phyloP scores from a whole-genome alignment of 2,113 vertebrate genomes.

The Holacanthus passer region DNA sequence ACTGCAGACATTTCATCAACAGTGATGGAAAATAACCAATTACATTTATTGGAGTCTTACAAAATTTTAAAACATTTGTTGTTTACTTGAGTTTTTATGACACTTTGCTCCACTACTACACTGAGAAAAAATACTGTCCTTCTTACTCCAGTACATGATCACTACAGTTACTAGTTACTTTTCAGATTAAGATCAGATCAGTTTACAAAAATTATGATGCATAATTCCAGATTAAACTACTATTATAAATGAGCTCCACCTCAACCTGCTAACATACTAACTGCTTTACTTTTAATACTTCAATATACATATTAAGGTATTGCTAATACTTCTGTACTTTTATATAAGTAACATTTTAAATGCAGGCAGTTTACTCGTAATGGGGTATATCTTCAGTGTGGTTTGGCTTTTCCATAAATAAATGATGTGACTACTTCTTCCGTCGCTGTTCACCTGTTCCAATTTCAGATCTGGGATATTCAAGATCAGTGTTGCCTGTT shows the following conservation, averaged over 20 bases:
- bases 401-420: neutral
- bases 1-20: neutral
- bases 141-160: too few species aligned
- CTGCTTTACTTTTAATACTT: neutral
- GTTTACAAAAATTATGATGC: neutral
- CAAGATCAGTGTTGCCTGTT: conserved; percentile 84
- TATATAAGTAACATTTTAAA: neutral
- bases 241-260: too few species aligned
- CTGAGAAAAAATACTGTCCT: too few species aligned
- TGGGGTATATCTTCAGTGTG: neutral
- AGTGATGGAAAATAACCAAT: too few species aligned
- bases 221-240: neutral
- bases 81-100: too few species aligned
- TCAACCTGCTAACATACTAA: too few species aligned
- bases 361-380: too few species aligned
- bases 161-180: neutral
- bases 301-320: neutral
- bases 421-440: neutral
- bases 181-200: neutral
- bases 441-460: conserved; percentile 1
- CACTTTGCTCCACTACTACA: too few species aligned
- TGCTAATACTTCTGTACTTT: neutral
- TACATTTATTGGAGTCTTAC: too few species aligned
- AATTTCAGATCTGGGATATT: conserved; percentile 85
- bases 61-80: too few species aligned